Percentiles rank a stretch among this genome's conserved stretches.
Conservation (phyloP, 2,888 invertebrate species). For the Entomobrya proxima region DNA sequence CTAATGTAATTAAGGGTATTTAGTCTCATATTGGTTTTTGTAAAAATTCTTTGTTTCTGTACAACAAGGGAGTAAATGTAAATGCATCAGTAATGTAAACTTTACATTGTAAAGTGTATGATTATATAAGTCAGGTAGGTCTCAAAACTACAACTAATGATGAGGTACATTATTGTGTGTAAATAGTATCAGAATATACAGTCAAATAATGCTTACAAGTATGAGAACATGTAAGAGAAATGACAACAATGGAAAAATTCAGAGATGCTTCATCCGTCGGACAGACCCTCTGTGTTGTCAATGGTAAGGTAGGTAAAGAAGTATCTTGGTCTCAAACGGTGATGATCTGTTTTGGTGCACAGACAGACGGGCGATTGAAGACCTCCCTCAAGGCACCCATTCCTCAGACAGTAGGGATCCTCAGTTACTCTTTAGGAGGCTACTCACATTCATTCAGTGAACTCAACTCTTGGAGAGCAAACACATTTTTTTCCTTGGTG, state of each 20-base stretch:
- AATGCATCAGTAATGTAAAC: too few species aligned
- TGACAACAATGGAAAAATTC: slow-evolving; percentile 53
- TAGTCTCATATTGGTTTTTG: too few species aligned
- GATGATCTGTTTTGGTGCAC: slow-evolving; percentile 66
- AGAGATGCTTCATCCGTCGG: slow-evolving; percentile 53
- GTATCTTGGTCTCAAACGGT: slow-evolving; percentile 55
- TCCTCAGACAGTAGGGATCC: slow-evolving; percentile 73
- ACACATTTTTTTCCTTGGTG: slow-evolving; percentile 41
- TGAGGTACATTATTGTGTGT: not conserved
- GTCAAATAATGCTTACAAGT: not conserved
- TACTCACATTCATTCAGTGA: slow-evolving; percentile 64
- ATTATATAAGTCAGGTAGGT: slow-evolving; percentile 28
- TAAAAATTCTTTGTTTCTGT: too few species aligned
- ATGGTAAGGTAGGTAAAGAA: slow-evolving; percentile 62
- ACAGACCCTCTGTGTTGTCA: slow-evolving; percentile 47
- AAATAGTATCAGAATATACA: not conserved
- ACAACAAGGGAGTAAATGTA: too few species aligned
- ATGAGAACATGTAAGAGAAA: slow-evolving; percentile 9
- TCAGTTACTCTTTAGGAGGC: slow-evolving; percentile 59
- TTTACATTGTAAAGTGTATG: not conserved
- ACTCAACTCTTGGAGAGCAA: slow-evolving; percentile 39
- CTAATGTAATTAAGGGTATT: too few species aligned
- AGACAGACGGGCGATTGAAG: slow-evolving; percentile 57
- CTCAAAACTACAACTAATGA: not conserved
- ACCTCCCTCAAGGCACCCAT: slow-evolving; percentile 74